Conservation (phyloP, 2,888 invertebrate species). For the Drosophila austrosaltans region DNA sequence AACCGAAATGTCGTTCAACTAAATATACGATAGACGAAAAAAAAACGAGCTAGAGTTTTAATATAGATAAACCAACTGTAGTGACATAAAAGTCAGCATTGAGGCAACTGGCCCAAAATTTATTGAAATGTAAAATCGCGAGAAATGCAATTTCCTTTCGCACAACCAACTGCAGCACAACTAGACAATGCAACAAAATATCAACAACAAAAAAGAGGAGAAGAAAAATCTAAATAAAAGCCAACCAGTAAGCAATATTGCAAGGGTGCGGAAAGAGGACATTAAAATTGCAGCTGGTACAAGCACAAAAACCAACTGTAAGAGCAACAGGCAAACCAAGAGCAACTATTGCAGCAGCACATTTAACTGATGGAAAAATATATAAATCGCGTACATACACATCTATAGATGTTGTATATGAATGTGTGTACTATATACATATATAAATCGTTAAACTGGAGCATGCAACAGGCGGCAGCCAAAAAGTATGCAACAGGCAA, state of each 20-base stretch:
- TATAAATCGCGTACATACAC: slow-evolving; percentile 36
- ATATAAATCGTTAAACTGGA: slow-evolving; percentile 44
- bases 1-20: slow-evolving; percentile 50
- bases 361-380: slow-evolving; percentile 54
- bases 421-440: slow-evolving; percentile 20
- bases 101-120: slow-evolving; percentile 54
- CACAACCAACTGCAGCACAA: slow-evolving; percentile 52
- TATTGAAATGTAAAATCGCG: slow-evolving; percentile 75
- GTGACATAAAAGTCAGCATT: slow-evolving; percentile 47
- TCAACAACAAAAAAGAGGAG: slow-evolving; percentile 50
- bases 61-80: slow-evolving; percentile 60
- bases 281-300: slow-evolving; percentile 57
- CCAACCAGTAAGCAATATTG: slow-evolving; percentile 25
- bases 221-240: slow-evolving; percentile 47
- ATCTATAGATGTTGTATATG: slow-evolving; percentile 10
- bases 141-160: slow-evolving; percentile 75
- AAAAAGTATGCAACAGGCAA: slow-evolving; percentile 67
- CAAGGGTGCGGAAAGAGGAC: slow-evolving; percentile 44
- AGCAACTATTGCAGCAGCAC: not conserved
- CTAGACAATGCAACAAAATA: slow-evolving; percentile 22
- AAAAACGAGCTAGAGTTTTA: slow-evolving; percentile 31
- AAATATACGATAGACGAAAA: slow-evolving; percentile 38
- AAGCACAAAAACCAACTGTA: slow-evolving; percentile 20
- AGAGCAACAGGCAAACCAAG: slow-evolving; percentile 55
- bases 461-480: slow-evolving; percentile 74